Percentiles rank a stretch among this genome's conserved stretches.
These are phyloP conservation scores for Hypolimnas misippus DNA, from an alignment of 2,888 invertebrate species.

Conservation along the genomic window DNA sequence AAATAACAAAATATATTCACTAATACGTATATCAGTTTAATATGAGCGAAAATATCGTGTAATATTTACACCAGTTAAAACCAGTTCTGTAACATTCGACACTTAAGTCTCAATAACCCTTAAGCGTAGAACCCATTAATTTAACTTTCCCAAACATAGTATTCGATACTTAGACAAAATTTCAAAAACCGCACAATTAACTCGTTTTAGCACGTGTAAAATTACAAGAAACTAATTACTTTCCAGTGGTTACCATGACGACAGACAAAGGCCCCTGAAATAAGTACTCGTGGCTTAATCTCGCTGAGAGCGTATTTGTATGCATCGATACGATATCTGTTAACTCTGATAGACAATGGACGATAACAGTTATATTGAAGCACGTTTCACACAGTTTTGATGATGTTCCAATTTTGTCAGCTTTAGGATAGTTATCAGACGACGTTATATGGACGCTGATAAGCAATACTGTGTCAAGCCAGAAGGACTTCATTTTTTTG, in stretches of 20 bases:
- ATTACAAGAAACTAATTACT: constrained; percentile 5
- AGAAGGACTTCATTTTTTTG: no score
- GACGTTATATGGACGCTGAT: no score
- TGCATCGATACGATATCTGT: background rate
- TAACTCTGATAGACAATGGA: background rate
- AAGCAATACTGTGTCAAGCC: no score
- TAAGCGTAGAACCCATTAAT: background rate
- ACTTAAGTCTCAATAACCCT: background rate
- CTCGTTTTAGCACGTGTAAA: background rate
- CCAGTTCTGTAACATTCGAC: no score
- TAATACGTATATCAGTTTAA: no score
- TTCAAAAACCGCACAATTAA: constrained; percentile 4
- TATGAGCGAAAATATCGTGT: no score
- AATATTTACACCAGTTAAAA: no score
- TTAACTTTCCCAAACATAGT: background rate
- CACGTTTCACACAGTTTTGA: background rate
- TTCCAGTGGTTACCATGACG: constrained; percentile 1
- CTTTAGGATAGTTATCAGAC: background rate
- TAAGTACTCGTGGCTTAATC: background rate
- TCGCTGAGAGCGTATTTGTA: background rate
- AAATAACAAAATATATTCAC: no score
- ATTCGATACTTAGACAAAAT: background rate
- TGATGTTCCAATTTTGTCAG: background rate
- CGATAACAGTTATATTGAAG: background rate
- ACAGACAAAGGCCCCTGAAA: constrained; percentile 1